Evolutionary conservation across 1,140 invertebrate species (phyloP).

Genomic region (Drosophila sp.): DNA sequence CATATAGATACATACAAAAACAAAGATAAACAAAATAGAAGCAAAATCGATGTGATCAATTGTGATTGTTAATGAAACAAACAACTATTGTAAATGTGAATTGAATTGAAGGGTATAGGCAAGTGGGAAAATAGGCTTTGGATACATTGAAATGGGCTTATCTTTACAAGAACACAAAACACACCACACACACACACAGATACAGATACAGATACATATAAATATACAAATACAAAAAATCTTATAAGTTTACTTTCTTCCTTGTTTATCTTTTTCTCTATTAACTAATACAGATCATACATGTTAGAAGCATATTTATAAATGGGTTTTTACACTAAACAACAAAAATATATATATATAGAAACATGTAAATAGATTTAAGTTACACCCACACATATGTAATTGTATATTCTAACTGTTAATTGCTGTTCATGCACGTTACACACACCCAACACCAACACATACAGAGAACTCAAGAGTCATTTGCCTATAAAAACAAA

Average conservation of each 20-base stretch:
- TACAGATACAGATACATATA: conserved; percentile 30
- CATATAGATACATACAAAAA: conserved; percentile 55
- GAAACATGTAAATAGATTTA: conserved; percentile 52
- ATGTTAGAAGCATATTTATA: conserved; percentile 30
- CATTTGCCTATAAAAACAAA: conserved; percentile 50
- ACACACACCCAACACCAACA: conserved; percentile 29
- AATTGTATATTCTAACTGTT: conserved; percentile 55
- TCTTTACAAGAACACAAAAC: conserved; percentile 57
- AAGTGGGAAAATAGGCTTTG: conserved; percentile 57
- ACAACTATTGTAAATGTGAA: conserved; percentile 54
- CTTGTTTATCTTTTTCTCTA: conserved; percentile 42
- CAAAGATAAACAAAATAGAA: conserved; percentile 43
- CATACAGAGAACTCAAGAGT: conserved; percentile 33
- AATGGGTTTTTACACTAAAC: conserved; percentile 37
- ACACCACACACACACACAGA: conserved; percentile 13
- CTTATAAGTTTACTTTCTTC: conserved; percentile 32
- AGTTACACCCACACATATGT: conserved; percentile 34
- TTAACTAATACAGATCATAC: conserved; percentile 39
- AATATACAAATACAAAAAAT: conserved; percentile 38
- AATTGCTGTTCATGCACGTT: conserved; percentile 75
- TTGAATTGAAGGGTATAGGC: conserved; percentile 47
- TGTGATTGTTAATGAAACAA: conserved; percentile 76
- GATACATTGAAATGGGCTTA: conserved; percentile 54
- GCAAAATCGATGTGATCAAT: conserved; percentile 82
- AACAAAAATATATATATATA: conserved; percentile 29